Evolutionary conservation across 2,888 invertebrate species (phyloP).

Genomic region (Pegoplata infirma): DNA sequence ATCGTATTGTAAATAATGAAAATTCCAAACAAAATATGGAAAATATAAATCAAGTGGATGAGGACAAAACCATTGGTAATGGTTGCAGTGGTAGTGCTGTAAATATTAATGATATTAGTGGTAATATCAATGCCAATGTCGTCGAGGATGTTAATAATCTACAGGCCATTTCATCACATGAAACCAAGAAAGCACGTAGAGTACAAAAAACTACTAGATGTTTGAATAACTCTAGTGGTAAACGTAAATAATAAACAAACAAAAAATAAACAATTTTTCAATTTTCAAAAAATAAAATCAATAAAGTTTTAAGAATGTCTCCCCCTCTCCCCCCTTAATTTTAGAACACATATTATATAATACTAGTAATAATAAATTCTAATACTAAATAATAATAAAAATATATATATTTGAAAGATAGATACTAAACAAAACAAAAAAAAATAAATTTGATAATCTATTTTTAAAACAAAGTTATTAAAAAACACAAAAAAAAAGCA

Average conservation of each 20-base stretch:
- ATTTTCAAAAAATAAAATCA: conserved; percentile 54
- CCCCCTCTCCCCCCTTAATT: conserved; percentile 36
- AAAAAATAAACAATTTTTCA: conserved; percentile 48
- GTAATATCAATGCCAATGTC: background rate
- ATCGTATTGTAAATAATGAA: conserved; percentile 41
- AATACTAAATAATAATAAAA: conserved; percentile 38
- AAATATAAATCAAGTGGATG: conserved; percentile 34
- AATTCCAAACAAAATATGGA: conserved; percentile 15
- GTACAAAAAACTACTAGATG: conserved; percentile 78
- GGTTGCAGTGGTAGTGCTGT: background rate
- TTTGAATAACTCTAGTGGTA: conserved; percentile 74
- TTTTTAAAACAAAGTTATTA: conserved; percentile 61
- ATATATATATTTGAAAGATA: conserved; percentile 47
- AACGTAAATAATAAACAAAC: conserved; percentile 75
- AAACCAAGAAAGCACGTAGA: conserved; percentile 78
- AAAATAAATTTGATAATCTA: conserved; percentile 60
- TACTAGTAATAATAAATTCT: conserved; percentile 51
- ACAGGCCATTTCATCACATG: conserved; percentile 69
- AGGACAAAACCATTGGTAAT: conserved; percentile 44
- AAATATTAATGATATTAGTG: background rate
- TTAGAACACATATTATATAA: conserved; percentile 53
- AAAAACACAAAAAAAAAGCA: conserved; percentile 43
- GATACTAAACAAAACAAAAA: conserved; percentile 46
- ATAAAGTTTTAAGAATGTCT: conserved; percentile 56
- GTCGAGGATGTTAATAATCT: conserved; percentile 64